phyloP scores from a whole-genome alignment of 2,888 invertebrate species.

The Morpho helenor region DNA sequence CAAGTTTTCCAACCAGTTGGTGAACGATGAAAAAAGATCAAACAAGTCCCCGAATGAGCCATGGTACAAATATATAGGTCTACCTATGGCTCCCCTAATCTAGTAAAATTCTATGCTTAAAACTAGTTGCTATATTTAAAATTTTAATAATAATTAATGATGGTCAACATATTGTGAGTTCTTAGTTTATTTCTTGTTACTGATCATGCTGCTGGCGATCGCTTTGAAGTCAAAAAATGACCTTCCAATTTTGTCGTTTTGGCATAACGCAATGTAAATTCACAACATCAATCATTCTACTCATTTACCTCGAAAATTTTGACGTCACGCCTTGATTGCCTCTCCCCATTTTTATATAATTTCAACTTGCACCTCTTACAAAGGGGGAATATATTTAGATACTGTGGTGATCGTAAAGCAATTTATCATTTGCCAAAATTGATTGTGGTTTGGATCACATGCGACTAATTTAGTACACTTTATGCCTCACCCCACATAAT shows the following conservation, averaged over 20 bases:
- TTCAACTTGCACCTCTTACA: conserved; percentile 39
- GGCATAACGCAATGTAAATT: conserved; percentile 55
- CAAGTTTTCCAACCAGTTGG: too few relatives aligned
- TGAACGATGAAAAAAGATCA: too few relatives aligned
- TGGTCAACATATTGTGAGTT: conserved; percentile 8
- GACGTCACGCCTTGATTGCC: conserved; percentile 59
- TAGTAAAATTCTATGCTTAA: not conserved
- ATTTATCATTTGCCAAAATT: conserved; percentile 36
- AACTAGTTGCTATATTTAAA: not conserved
- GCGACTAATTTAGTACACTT: conserved; percentile 44
- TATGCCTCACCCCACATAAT: conserved; percentile 10
- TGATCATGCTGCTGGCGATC: conserved; percentile 25
- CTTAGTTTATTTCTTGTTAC: conserved; percentile 25
- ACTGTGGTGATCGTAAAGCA: conserved; percentile 31
- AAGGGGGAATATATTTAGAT: conserved; percentile 26
- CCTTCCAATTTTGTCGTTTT: conserved; percentile 51
- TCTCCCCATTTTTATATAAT: conserved; percentile 60
- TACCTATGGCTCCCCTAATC: too few relatives aligned
- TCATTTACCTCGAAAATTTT: conserved; percentile 65
- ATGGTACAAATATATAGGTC: too few relatives aligned
- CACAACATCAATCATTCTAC: conserved; percentile 69
- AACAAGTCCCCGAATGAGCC: too few relatives aligned
- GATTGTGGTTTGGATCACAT: conserved; percentile 27
- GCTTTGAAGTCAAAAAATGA: conserved; percentile 37
- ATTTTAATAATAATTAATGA: conserved; percentile 19